Base-by-base conservation (phyloP, 2,888 invertebrate genomes). In the Dryococelus australis region DNA sequence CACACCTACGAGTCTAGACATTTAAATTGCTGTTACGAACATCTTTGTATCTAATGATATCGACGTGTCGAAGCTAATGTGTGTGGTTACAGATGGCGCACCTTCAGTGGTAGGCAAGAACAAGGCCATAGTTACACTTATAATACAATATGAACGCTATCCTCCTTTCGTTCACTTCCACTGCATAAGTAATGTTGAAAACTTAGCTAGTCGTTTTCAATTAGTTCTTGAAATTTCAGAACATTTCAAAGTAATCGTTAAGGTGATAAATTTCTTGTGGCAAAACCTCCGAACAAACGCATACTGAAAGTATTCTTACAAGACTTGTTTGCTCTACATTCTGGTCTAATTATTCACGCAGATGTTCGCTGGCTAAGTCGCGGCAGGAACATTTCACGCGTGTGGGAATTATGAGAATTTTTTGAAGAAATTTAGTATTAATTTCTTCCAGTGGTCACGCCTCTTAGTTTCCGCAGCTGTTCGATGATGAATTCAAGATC, bases 151-250 rank as follows among this genome's bases (percentile, higher is more conserved):
- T 65, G 65, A 65, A 65, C 1, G 20, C 65, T 65, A 16, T 16
- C 65, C 65, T 65, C 8, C 6, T 24, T 65, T 65, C n/a, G 16
- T 65, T 20, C 88, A 89, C 90, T 87, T 89, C 89, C 86, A 90
- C 83, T 43, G 35, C 20, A 10, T 83, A 20, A 85, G 65, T 86
- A 78, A 78, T 86, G 43, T 65, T 28, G 35, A 78, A 86, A 26
- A 86, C 35, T 35, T 86, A 86, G 86, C 86, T 86, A 78, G 28
- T 28, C 1, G 24, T 78, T 86, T 35, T 26, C 65, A 86, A 43
- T 87, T 84, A 24, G 84, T 84, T 84, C 87, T 43, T 24, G 84
- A 87, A 51, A 84, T 87, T 35, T 78, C 78, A 78, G 86, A 86
- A 43, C 79, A 86, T 35, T 78, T 86, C 86, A 65, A 86, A 86